Base-by-base conservation (phyloP, 2,888 invertebrate species). In the Sphinx pinastri region DNA sequence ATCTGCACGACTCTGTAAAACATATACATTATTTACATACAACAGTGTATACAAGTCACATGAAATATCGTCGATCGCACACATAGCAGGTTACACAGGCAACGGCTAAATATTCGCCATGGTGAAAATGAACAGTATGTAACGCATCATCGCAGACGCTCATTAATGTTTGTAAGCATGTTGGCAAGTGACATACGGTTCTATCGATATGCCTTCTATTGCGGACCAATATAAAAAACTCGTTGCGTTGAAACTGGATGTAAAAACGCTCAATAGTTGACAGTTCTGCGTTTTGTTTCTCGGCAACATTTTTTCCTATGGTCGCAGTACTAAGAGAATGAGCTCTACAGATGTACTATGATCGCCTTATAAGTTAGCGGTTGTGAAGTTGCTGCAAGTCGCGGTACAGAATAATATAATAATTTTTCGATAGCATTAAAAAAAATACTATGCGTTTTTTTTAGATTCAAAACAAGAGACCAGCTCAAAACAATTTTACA, bases 1-100 rank as follows among this genome's bases (percentile, higher is more conserved):
- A 12, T 16, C 16, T 49, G 63, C 49, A 63, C 49, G 4, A 19
- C 13, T n/a, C 19, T 19, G 47, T 63, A 49, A 16, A 63, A 19
- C 45, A 47, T 47, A 47, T 47, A 60, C 60, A 12, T 60, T 16
- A 60, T 60, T 63, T 49, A 63, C 63, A 63, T 13, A 63, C 3
- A 19, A 19, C 19, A 54, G 5, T 58, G 31, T 58, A 25, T 11
- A 63, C 47, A 2, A 63, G 16, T 16, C 19, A 47, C 16, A 25
- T 19, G 13, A 19, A 47, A 45, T 45, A 59, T 45, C 10, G 31
- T 14, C 38, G 7, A 45, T 59, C 10, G 59, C 59, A 31, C 45
- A 59, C 59, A 60, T 16, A 60, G 45, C 60, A 14, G 45, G 13
- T 7, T 45, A 6, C 45, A 8, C 10, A 47, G 11, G 5, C 4